Conservation (phyloP, 2,797 vertebrate genomes). For the Lepidocolaptes lacrymiger region DNA sequence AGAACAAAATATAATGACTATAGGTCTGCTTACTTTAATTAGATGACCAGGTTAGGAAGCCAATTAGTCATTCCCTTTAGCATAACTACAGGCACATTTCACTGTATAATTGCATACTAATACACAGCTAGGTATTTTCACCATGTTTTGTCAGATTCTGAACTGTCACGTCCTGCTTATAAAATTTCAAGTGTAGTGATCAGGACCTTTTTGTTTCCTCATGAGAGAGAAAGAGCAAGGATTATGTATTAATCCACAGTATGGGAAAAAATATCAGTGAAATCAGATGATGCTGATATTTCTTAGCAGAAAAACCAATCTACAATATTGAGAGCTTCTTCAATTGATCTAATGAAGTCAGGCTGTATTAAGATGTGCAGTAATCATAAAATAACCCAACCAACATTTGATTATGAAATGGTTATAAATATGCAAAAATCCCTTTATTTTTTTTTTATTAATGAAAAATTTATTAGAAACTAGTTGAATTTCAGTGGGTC, state of each 20-base stretch:
- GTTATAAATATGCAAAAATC: neutral
- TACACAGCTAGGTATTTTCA: neutral
- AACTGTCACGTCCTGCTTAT: neutral
- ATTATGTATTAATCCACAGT: neutral
- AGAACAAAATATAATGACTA: neutral
- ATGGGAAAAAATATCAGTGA: neutral
- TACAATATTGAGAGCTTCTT: neutral
- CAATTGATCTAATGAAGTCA: neutral
- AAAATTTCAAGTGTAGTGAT: accelerated
- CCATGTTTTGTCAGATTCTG: neutral
- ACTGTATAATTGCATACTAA: neutral
- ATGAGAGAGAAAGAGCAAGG: neutral
- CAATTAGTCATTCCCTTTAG: neutral
- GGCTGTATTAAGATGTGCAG: neutral
- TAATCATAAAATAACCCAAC: neutral
- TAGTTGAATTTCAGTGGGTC: neutral
- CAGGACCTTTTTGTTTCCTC: neutral
- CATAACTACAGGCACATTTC: neutral
- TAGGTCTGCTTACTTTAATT: neutral
- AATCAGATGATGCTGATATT: neutral
- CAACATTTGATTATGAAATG: neutral
- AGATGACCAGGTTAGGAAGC: neutral
- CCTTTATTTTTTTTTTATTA: neutral
- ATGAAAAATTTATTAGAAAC: neutral
- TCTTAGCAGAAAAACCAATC: neutral